Conservation (phyloP, 1,140 invertebrate species). For the Armadillidium nasatum region DNA sequence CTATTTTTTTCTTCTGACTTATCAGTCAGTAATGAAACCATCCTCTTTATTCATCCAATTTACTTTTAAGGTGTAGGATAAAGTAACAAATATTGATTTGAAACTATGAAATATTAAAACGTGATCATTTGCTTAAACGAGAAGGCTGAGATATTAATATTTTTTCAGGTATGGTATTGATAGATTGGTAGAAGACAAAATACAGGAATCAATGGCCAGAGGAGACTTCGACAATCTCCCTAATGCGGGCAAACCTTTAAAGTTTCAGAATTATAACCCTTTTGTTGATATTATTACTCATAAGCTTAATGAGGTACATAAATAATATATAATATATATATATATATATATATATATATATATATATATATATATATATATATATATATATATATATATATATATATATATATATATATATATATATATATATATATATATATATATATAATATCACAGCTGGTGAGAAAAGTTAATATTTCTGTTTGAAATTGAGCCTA, state of each 20-base stretch:
- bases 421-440: slow-evolving; percentile 8
- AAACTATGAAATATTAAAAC: neutral
- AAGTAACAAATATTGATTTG: neutral
- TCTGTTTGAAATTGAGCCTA: no score
- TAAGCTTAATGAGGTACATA: slow-evolving; percentile 72
- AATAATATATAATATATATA: neutral
- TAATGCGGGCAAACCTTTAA: slow-evolving; percentile 74
- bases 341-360: slow-evolving; percentile 20
- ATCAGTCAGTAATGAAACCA: neutral
- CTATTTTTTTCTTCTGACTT: no score
- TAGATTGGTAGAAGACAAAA: slow-evolving; percentile 80
- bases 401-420: slow-evolving; percentile 17
- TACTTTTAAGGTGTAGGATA: neutral
- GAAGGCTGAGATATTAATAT: slow-evolving; percentile 14
- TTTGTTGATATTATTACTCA: slow-evolving; percentile 82
- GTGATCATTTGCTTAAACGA: neutral
- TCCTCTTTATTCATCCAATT: neutral
- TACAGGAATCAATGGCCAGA: slow-evolving; percentile 80
- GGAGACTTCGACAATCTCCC: slow-evolving; percentile 80
- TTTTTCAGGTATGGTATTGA: slow-evolving; percentile 68
- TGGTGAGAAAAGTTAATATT: no score
- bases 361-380: slow-evolving; percentile 17
- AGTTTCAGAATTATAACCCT: slow-evolving; percentile 64
- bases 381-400: slow-evolving; percentile 16
- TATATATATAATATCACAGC: no score